Evolutionary conservation across 2,797 vertebrate species (phyloP), one percentile per base, ranked within the genome.

Genomic region (Rhodeus uyekii): DNA sequence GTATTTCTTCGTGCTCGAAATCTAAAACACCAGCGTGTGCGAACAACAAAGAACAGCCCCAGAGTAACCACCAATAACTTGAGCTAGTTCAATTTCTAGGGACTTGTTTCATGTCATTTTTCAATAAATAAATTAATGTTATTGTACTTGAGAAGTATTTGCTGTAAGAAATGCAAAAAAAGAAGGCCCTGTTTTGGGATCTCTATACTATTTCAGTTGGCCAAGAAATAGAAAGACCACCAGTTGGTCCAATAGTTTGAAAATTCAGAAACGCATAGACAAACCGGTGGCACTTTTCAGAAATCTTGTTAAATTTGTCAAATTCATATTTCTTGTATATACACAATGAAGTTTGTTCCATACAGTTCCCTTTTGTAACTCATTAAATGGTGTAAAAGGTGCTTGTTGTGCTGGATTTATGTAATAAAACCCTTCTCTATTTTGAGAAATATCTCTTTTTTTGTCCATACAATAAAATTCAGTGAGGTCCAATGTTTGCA

Each of bases 1-100:
- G 73, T 9, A 58, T 48, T 67, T 63, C 64, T n/a, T 55, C 36
- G 14, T 50, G 42, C 55, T 75, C 55, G 64, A 55, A 74, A 38
- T 16, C 58, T 29, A 42, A 9, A 73, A 2, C 78, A 83, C 42
- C 60, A 85, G 64, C 9, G 2, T 14, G 16, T n/a, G n/a, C 36
- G 2, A 68, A 34, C 46, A 39, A n/a, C 38, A 72, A 36, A 48
- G 22, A 72, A 50, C 16, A n/a, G 32, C 14, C 55, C 8, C 48
- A 67, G 46, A 73, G 60, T 27, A 68, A 19, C 22, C n/a, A 50
- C 13, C 73, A 50, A 34, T 53, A 71, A 55, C 29, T 48, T 27
- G 27, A 34, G 18, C 42, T 8, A 64, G n/a, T 67, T 78, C n/a
- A 67, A 9, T 22, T 24, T 48, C 60, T 22, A 34, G 32, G 16